Base-by-base conservation (phyloP, 2,113 vertebrate species). In the Microcebus lehilahytsara region DNA sequence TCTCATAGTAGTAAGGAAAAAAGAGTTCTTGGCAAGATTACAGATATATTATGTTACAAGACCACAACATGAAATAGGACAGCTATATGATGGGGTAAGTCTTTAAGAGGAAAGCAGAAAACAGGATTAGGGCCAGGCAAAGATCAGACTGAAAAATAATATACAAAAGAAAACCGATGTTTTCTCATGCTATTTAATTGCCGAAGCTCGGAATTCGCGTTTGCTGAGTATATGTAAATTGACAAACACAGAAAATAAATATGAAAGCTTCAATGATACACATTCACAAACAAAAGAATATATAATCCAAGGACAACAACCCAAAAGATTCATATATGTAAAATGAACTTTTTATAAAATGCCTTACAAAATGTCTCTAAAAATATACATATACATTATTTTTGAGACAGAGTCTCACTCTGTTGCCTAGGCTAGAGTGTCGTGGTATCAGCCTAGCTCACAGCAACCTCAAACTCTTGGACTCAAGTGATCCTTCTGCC, bases 311-410 rank as follows among this genome's bases (percentile, higher is more conserved):
- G n/a, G 56, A 83, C 40, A 85, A 93, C 92, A 96, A 87, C 20
- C 32, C 34, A 92, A 95, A 93, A 64, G 22, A 42, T 11, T 66
- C 32, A 66, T 37, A 60, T 80, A 60, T 37, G n/a, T 80, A 93
- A 89, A 84, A 60, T 85, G n/a, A 75, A 96, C 17, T 51, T 84
- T 96, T 96, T 80, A 42, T 85, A 85, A 93, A 85, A 80, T 72
- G 40, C 25, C 42, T 94, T 83, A 69, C n/a, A 32, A 84, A 89
- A 96, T 84, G n/a, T 93, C 89, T 69, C 37, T 96, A 92, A 96
- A 93, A 75, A 42, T 86, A 87, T 42, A 93, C 87, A 53, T 23
- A 62, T 72, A 74, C 49, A 49, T 49, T 42, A 42, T 46, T 46
- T 46, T 46, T 46, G 46, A 46, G 46, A 46, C 46, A 46, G 46